Conservation (phyloP, 2,888 invertebrate genomes). For the Keiferia lycopersicella region DNA sequence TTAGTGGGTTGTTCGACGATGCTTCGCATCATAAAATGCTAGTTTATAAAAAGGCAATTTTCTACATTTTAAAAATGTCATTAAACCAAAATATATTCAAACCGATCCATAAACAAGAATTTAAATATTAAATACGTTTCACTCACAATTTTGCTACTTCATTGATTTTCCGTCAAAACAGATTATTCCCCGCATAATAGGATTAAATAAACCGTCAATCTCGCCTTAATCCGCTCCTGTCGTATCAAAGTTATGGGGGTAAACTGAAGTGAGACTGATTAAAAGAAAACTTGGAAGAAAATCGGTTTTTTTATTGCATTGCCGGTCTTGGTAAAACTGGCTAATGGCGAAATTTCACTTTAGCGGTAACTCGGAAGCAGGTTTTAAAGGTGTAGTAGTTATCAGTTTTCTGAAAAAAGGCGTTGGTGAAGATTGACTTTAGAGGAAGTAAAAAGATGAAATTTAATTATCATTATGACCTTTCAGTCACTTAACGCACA, state of each 20-base stretch:
- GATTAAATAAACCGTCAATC: slow-evolving; percentile 8
- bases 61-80: too few species aligned
- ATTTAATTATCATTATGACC: too few species aligned
- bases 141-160: neutral
- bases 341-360: slow-evolving; percentile 9
- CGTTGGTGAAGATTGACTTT: too few species aligned
- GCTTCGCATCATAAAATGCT: too few species aligned
- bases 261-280: slow-evolving; percentile 21
- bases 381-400: neutral
- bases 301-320: slow-evolving; percentile 23
- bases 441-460: too few species aligned
- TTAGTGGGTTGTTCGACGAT: too few species aligned
- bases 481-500: too few species aligned
- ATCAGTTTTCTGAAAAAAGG: too few species aligned
- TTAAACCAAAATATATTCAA: too few species aligned
- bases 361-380: slow-evolving; percentile 5
- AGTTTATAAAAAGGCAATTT: too few species aligned
- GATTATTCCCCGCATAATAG: neutral
- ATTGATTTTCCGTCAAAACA: slow-evolving; percentile 3
- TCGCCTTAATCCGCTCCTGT: slow-evolving; percentile 20
- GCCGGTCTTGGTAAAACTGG: slow-evolving; percentile 2
- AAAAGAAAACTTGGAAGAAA: slow-evolving; percentile 22
- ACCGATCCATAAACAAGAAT: too few species aligned
- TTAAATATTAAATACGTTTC: too few species aligned
- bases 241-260: slow-evolving; percentile 22